Evolutionary conservation across 1,140 invertebrate species (phyloP).

Genomic region (Nasonia giraulti): DNA sequence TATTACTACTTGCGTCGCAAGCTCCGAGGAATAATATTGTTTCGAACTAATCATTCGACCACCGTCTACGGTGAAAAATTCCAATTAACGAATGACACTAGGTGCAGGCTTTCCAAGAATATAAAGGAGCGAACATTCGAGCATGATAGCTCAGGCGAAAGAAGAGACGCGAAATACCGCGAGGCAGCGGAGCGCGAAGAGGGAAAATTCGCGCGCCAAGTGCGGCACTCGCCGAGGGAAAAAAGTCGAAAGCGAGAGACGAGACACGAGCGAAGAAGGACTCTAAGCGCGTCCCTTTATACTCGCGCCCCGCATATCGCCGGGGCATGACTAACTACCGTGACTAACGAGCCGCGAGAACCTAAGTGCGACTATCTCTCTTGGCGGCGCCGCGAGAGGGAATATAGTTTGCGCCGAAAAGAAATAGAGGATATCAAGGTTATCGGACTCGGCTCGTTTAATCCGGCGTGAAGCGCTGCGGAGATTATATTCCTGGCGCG

Average conservation of each 20-base stretch:
- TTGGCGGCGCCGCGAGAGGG: slow-evolving; percentile 51
- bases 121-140: no score
- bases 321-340: slow-evolving; percentile 67
- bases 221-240: not conserved
- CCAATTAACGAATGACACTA: no score
- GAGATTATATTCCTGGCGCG: slow-evolving; percentile 21
- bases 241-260: not conserved
- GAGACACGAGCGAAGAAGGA: not conserved
- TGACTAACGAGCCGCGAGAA: slow-evolving; percentile 68
- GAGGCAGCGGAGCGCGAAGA: not conserved
- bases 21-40: no score
- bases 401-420: slow-evolving; percentile 40
- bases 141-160: no score
- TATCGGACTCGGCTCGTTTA: slow-evolving; percentile 36
- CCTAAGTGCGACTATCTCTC: slow-evolving; percentile 65
- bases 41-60: no score
- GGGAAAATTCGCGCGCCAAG: not conserved
- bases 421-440: not conserved
- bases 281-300: slow-evolving; percentile 27
- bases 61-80: no score
- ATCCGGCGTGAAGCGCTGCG: slow-evolving; percentile 6
- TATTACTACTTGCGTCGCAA: not conserved
- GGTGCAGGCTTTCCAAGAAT: no score
- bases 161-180: not conserved
- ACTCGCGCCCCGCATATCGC: slow-evolving; percentile 44